These are phyloP conservation scores for Orchestes rusci DNA, from an alignment of 2,888 invertebrate species.

Conservation along the genomic window DNA sequence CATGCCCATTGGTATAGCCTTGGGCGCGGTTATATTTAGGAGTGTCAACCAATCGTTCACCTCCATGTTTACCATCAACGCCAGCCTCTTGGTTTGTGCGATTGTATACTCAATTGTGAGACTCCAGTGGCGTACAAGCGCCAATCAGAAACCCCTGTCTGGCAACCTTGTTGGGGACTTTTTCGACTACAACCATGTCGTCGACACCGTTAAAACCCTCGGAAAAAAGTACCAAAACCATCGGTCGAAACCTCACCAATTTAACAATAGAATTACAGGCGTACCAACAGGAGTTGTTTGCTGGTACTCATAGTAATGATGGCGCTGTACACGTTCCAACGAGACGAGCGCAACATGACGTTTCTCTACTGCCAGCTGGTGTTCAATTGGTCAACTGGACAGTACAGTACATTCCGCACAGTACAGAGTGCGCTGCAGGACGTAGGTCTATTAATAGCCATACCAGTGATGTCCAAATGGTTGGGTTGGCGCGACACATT, in stretches of 20 bases:
- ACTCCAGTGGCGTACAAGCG: conserved; percentile 64
- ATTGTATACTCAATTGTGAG: conserved; percentile 58
- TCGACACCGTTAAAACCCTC: conserved; percentile 55
- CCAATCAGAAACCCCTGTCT: conserved; percentile 54
- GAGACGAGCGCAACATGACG: conserved; percentile 71
- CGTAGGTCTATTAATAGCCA: conserved; percentile 59
- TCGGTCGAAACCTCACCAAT: background rate
- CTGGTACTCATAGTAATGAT: conserved; percentile 65
- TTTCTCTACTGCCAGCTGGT: conserved; percentile 67
- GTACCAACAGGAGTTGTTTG: conserved; percentile 55
- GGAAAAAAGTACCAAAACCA: conserved; percentile 48
- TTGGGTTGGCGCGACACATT: conserved; percentile 63
- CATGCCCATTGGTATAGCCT: conserved; percentile 73
- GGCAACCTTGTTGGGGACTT: conserved; percentile 57
- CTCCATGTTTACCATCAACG: conserved; percentile 67
- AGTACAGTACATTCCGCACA: conserved; percentile 64
- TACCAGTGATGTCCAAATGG: conserved; percentile 63
- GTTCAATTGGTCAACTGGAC: conserved; percentile 62
- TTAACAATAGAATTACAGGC: conserved; percentile 20
- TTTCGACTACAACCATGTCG: conserved; percentile 62
- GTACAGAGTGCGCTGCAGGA: conserved; percentile 67
- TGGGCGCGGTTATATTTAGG: conserved; percentile 46
- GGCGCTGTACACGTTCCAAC: conserved; percentile 74
- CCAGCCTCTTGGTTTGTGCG: conserved; percentile 52
- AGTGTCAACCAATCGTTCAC: conserved; percentile 58